Base-by-base conservation (phyloP, 2,888 invertebrate species). In the Cheilosia urbana region DNA sequence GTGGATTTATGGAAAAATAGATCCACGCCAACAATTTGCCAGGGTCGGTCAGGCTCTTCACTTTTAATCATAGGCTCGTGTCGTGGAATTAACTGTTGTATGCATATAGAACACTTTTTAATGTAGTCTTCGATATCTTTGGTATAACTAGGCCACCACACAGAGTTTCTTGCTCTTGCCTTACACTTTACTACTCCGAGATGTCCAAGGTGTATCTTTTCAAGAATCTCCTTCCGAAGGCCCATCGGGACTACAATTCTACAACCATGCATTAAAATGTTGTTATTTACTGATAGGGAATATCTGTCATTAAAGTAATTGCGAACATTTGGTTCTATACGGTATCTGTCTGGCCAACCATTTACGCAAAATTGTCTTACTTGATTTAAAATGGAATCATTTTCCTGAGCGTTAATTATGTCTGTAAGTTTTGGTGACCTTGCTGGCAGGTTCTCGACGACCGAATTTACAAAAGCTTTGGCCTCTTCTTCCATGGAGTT, bases 271-370 rank as follows among this genome's bases (percentile, higher is more conserved):
- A 11, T 2, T 11, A 34, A 2, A 34, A 34, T 34, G 34, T 34
- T 34, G 2, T 34, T 34, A 11, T 11, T 34, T 34, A 34, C 11
- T 34, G 34, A 34, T 34, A 34, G 3, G 0, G 34, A 34, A 34
- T 34, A 34, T 11, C 11, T 2, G n/a, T n/a, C n/a, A n/a, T n/a
- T n/a, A n/a, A n/a, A n/a, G n/a, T n/a, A n/a, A n/a, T n/a, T n/a
- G n/a, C n/a, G n/a, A 30, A 30, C 30, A 30, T 7, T 30, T 30
- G 30, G 30, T 2, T 30, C 30, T 30, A 30, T 30, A 63, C 57
- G 68, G 51, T 62, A 63, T 42, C 40, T 63, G 17, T 76, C 57
- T 53, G 42, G 69, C 63, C 57, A 75, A 19, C 75, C 81, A 13
- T 45, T 30, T 19, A 47, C 13, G 51, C 49, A 72, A 47, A 24